These are phyloP conservation scores for Onychorhynchus coronatus DNA, from an alignment of 2,113 vertebrate genomes.

Conservation along the genomic window DNA sequence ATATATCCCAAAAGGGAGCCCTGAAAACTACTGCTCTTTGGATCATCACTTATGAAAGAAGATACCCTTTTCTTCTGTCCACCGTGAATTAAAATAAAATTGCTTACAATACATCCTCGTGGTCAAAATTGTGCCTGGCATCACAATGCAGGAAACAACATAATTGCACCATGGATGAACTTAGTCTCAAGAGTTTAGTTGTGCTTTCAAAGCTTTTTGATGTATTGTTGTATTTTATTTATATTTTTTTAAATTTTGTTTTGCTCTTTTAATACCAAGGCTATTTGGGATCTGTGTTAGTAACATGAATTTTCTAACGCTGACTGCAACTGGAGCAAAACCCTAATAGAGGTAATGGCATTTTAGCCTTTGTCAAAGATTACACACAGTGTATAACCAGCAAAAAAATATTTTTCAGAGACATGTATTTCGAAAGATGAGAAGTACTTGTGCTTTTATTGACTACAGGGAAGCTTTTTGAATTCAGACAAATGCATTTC, in stretches of 20 bases:
- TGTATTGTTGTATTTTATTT: not conserved
- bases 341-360: not conserved
- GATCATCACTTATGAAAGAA: not conserved
- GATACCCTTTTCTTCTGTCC: not conserved
- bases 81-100: constrained; percentile 35
- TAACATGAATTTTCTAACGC: not conserved
- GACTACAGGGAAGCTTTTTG: constrained; percentile 47
- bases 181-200: not conserved
- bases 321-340: not conserved
- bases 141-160: not conserved
- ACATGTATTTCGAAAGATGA: not conserved
- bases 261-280: not conserved
- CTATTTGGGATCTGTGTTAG: not conserved
- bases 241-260: not conserved
- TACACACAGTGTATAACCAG: not conserved
- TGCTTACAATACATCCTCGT: not conserved
- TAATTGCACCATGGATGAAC: not conserved
- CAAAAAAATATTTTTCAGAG: constrained; percentile 16
- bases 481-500: constrained; percentile 61
- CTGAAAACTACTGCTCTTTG: not conserved
- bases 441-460: not conserved
- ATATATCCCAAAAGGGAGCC: not conserved
- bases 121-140: not conserved
- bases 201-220: constrained; percentile 27
- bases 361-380: not conserved